A percentile compares a stretch with the other conserved stretches of the same genome.
Conservation (phyloP, 2,113 vertebrate species). For the Rhinogobius similis region DNA sequence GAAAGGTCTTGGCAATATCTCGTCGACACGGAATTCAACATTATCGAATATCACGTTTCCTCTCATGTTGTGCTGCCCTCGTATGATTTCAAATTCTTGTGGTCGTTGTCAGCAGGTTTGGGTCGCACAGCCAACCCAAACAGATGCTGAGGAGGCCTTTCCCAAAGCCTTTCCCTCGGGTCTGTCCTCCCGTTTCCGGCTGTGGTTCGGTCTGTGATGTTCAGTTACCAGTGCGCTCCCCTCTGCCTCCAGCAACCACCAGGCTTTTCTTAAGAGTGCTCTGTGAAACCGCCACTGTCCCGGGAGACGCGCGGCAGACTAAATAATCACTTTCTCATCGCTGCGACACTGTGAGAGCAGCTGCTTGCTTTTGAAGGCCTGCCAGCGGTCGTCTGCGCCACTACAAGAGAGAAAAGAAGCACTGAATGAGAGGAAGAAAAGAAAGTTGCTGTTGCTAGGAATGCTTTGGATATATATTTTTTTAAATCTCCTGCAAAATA, state of each 20-base stretch:
- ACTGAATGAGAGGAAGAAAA: constrained; percentile 42
- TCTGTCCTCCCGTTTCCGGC: constrained; percentile 53
- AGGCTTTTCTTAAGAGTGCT: constrained; percentile 42
- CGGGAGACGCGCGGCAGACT: constrained; percentile 62
- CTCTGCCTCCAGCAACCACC: constrained; percentile 40
- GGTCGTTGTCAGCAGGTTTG: constrained; percentile 2
- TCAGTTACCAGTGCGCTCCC: constrained; percentile 55
- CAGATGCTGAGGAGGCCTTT: constrained; percentile 52
- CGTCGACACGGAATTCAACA: neutral
- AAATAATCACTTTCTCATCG: constrained; percentile 69
- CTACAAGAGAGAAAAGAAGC: constrained; percentile 36
- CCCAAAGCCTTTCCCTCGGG: constrained; percentile 36
- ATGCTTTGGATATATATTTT: constrained; percentile 48
- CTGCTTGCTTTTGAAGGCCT: constrained; percentile 64
- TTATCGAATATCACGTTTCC: neutral
- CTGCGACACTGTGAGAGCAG: constrained; percentile 58
- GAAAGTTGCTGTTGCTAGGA: constrained; percentile 36
- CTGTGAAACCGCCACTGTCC: constrained; percentile 53
- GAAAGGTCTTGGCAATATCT: neutral
- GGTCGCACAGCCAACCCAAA: constrained; percentile 25
- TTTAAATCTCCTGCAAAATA: constrained; percentile 9
- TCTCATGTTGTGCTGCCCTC: neutral
- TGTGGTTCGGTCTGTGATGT: constrained; percentile 53
- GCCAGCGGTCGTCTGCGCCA: constrained; percentile 44
- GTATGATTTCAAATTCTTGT: constrained; percentile 22